These are phyloP conservation scores for Zonitis immaculata DNA, from an alignment of 2,888 invertebrate species.

Conservation along the genomic window DNA sequence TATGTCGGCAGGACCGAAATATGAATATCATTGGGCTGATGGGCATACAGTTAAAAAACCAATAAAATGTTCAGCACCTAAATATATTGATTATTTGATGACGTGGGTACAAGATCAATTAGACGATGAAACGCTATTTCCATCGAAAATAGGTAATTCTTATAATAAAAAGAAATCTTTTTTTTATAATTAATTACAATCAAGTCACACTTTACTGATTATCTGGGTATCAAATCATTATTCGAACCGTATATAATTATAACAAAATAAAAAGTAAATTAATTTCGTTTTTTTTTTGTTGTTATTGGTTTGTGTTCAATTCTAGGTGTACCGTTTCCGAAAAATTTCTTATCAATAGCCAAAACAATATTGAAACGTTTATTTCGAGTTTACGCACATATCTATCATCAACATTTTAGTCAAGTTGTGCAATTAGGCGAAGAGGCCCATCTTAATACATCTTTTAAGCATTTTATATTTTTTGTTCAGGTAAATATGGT, in stretches of 20 bases:
- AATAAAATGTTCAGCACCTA: conserved; percentile 97
- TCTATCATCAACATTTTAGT: conserved; percentile 98
- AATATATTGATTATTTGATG: conserved; percentile 99
- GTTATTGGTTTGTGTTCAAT: not conserved
- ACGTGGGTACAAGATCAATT: conserved; percentile 99
- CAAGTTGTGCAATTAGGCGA: conserved; percentile 97
- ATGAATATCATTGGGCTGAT: conserved; percentile 99
- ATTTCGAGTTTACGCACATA: conserved; percentile 98
- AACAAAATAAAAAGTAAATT: not conserved
- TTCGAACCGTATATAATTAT: not conserved
- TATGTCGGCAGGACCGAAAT: conserved; percentile 99
- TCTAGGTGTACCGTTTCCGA: conserved; percentile 93
- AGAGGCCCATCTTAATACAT: conserved; percentile 98
- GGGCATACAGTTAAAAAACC: conserved; percentile 97
- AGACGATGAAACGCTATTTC: conserved; percentile 97
- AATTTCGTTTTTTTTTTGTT: not conserved
- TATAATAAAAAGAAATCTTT: not conserved
- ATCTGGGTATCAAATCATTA: not conserved
- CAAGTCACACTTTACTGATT: not conserved
- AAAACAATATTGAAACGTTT: conserved; percentile 97
- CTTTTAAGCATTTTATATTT: conserved; percentile 99
- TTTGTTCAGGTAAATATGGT: conserved; percentile 71
- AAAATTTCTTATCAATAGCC: conserved; percentile 93
- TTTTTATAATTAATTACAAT: not conserved
- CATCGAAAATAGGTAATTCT: conserved; percentile 84